These are phyloP conservation scores for Coilia nasus DNA, from an alignment of 2,797 vertebrate species.

Conservation along the genomic window DNA sequence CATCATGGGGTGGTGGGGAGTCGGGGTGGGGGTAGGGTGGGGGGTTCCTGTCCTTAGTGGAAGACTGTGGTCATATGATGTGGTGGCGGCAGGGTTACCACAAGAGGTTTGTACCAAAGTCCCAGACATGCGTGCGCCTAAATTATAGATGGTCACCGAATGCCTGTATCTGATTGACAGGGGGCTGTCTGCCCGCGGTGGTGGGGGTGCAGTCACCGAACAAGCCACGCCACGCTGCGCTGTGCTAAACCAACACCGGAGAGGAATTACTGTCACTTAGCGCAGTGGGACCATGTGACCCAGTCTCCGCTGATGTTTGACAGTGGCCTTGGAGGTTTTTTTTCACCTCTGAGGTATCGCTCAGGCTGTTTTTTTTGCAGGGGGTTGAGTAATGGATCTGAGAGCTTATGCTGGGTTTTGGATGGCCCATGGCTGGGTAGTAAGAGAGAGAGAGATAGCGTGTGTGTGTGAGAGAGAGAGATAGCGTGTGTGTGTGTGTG, in stretches of 20 bases:
- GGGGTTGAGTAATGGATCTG: background rate
- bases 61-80: slow-evolving; percentile 13
- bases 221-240: background rate
- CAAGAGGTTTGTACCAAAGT: slow-evolving; percentile 13
- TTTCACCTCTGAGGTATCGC: background rate
- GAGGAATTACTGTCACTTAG: slow-evolving; percentile 5
- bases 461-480: background rate
- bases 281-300: background rate
- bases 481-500: background rate
- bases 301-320: background rate
- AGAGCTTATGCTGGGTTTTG: background rate
- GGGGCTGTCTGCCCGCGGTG: background rate
- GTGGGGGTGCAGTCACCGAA: background rate
- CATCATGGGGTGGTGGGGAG: too few relatives aligned
- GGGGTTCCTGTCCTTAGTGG: background rate
- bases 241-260: background rate
- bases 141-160: slow-evolving; percentile 22
- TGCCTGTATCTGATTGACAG: slow-evolving; percentile 17
- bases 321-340: background rate
- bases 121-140: background rate
- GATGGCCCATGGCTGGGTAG: background rate
- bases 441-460: too few relatives aligned
- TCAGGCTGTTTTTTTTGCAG: background rate
- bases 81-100: slow-evolving; percentile 2
- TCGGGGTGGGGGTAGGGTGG: background rate